Evolutionary conservation across 1,140 invertebrate genomes (phyloP).

Genomic region (Drosophila trapezifrons): DNA sequence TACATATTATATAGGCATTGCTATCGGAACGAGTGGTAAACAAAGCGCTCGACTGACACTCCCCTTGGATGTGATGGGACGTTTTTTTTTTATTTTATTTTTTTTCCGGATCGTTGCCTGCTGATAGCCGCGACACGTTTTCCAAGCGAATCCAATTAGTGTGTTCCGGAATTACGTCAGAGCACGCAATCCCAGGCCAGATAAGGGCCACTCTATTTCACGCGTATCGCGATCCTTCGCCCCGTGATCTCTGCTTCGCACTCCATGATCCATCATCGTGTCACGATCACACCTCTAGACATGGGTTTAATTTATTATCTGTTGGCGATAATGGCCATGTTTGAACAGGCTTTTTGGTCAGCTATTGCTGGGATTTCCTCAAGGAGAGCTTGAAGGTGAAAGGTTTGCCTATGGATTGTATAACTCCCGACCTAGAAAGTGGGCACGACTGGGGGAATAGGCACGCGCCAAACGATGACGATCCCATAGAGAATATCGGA

Average conservation of each 20-base stretch:
- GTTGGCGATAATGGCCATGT: slow-evolving; percentile 20
- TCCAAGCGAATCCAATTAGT: slow-evolving; percentile 56
- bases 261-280: slow-evolving; percentile 13
- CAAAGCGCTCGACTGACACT: slow-evolving; percentile 59
- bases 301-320: slow-evolving; percentile 1
- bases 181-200: slow-evolving; percentile 12
- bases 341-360: slow-evolving; percentile 21
- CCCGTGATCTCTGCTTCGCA: slow-evolving; percentile 18
- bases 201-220: slow-evolving; percentile 12
- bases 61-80: slow-evolving; percentile 16
- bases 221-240: slow-evolving; percentile 25
- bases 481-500: not conserved
- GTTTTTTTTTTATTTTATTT: not conserved
- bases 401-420: not conserved
- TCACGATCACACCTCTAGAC: slow-evolving; percentile 11
- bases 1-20: slow-evolving; percentile 9
- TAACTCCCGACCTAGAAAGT: not conserved
- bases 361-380: slow-evolving; percentile 24
- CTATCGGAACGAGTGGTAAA: slow-evolving; percentile 56
- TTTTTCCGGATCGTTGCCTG: slow-evolving; percentile 27
- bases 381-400: slow-evolving; percentile 18
- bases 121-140: slow-evolving; percentile 63
- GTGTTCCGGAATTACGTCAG: slow-evolving; percentile 48
- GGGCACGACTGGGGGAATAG: not conserved
- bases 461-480: slow-evolving; percentile 4